Conservation (phyloP, 2,797 vertebrate species). For the Macropodus opercularis region DNA sequence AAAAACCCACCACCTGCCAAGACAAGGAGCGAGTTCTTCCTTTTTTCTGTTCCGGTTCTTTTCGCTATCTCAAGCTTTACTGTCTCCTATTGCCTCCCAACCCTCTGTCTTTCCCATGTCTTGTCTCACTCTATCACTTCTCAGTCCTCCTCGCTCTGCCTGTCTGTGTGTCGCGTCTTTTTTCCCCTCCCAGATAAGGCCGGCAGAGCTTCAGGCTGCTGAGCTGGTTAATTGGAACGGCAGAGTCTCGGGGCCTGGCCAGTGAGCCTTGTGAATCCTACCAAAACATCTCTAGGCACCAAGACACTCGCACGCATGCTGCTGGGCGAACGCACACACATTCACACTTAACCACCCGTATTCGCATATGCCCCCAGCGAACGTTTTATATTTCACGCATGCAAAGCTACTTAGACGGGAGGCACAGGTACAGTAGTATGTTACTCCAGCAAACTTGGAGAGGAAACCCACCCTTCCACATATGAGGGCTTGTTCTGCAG, state of each 20-base stretch:
- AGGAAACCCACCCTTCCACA: slow-evolving; percentile 9
- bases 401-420: slow-evolving; percentile 35
- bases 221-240: slow-evolving; percentile 78
- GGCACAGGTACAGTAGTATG: slow-evolving; percentile 30
- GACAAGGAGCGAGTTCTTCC: slow-evolving; percentile 13
- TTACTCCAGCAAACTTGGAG: slow-evolving; percentile 15
- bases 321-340: slow-evolving; percentile 15
- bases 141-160: neutral
- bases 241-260: slow-evolving; percentile 71
- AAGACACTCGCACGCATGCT: slow-evolving; percentile 52
- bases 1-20: slow-evolving; percentile 25
- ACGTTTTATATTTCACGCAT: slow-evolving; percentile 59
- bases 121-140: slow-evolving; percentile 38
- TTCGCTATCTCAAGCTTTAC: slow-evolving; percentile 6
- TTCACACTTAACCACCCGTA: slow-evolving; percentile 36
- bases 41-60: slow-evolving; percentile 7
- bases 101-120: slow-evolving; percentile 25
- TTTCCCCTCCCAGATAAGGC: slow-evolving; percentile 67
- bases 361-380: slow-evolving; percentile 42
- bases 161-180: neutral
- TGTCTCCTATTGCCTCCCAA: slow-evolving; percentile 28
- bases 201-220: slow-evolving; percentile 71
- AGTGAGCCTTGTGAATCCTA: slow-evolving; percentile 71
- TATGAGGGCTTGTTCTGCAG: slow-evolving; percentile 5
- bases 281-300: slow-evolving; percentile 76